Evolutionary conservation across 2,113 vertebrate species (phyloP), one percentile per base, ranked within the genome.

Genomic region (Megaceryle torquata): DNA sequence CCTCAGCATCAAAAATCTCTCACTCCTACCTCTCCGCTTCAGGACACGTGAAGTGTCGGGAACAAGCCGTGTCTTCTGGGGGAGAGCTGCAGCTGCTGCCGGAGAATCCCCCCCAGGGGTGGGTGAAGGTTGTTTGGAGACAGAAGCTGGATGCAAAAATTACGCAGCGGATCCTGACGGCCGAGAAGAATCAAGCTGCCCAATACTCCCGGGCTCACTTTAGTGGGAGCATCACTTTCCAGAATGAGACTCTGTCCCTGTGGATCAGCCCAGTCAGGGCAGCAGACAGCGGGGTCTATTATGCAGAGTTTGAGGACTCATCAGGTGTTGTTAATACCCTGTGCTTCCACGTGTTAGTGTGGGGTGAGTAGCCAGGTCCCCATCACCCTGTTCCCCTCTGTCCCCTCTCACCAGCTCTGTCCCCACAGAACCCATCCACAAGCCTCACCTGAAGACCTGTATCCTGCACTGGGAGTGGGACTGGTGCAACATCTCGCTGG

Each of bases 201-300:
- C 0, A 1, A 0, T 0, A 0, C 6, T 0, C 2, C 9, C 1
- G 0, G 0, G 1, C 5, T 5, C 0, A 1, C 3, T 67, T 67
- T 3, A 4, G 0, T 7, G 20, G 7, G 13, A 69, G 91, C 44
- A 14, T 10, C 1, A 1, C 0, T 8, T 60, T 86, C 33, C 28
- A 33, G 6, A 2, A 0, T 4, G 12, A 28, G 0, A 18, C 9
- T 6, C 7, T 76, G 20, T 59, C 81, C 56, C 56, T 89, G 86
- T 1, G 0, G 35, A 10, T 93, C 43, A 26, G 15, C 17, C 7
- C 4, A 0, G 28, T 75, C 1, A 4, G 1, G 0, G 0, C 3
- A 1, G 33, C 24, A 4, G 91, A 93, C 28, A 17, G 28, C 0
- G 86, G 91, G 28, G 0, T 10, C 33, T 93, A 89, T 1, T 0